Percentiles rank a stretch among this genome's conserved stretches.
Conservation (phyloP, 1,140 invertebrate genomes). For the Plectus sambesii region DNA sequence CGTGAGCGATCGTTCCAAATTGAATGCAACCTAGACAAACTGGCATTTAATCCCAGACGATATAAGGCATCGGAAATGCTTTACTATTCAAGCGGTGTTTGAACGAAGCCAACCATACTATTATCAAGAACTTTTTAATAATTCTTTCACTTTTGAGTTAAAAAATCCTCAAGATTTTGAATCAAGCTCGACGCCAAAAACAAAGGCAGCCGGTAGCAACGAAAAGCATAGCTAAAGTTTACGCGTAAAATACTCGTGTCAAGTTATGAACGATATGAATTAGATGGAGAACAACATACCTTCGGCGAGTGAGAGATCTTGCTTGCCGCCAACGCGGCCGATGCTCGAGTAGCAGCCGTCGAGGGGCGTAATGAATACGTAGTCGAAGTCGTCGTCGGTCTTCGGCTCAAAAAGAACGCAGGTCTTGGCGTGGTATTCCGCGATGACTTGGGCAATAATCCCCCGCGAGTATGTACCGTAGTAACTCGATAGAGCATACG, state of each 20-base stretch:
- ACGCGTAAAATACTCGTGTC: too few relatives aligned
- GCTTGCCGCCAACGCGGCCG: background rate
- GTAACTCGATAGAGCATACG: background rate
- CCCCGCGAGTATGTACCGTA: background rate
- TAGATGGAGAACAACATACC: too few relatives aligned
- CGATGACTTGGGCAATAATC: background rate
- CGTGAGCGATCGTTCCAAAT: constrained; percentile 53
- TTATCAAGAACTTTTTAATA: too few relatives aligned
- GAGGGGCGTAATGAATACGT: background rate
- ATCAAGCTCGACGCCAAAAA: too few relatives aligned
- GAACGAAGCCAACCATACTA: constrained; percentile 4
- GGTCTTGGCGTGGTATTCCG: background rate
- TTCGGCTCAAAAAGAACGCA: background rate
- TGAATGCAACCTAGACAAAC: background rate
- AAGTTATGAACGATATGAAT: too few relatives aligned
- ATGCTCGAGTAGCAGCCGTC: background rate
- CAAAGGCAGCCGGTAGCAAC: too few relatives aligned
- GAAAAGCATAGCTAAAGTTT: too few relatives aligned
- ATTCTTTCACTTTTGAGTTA: too few relatives aligned
- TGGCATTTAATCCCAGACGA: too few relatives aligned
- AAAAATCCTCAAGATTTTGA: too few relatives aligned
- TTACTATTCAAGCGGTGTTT: constrained; percentile 38
- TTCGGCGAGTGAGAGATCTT: background rate
- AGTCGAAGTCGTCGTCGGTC: background rate
- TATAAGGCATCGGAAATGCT: too few relatives aligned